Evolutionary conservation across 1,140 invertebrate species (phyloP), one percentile per base, ranked within the genome.

Genomic region (Periplaneta americana): DNA sequence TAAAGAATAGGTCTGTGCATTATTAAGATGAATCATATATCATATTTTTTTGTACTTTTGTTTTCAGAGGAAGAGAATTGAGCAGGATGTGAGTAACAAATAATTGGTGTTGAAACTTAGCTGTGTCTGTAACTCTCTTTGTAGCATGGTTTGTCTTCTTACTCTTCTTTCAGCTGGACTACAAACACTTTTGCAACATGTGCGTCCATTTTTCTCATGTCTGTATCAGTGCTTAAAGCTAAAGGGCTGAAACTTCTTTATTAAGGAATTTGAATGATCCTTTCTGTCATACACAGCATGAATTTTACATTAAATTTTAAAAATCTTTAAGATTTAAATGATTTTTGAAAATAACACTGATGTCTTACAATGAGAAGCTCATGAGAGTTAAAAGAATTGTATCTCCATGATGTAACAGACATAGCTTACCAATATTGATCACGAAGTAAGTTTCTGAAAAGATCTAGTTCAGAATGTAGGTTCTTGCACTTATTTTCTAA

Each of bases 21-120:
- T 34, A 81, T 18, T 75, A 18, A 33, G 74, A n/a, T 28, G 22
- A 66, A 66, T 66, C 4, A 66, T 3, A 66, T 66, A 66, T 32
- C 34, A 34, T 36, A 81, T 9, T 81, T 22, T 10, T 39, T 79
- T 36, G 31, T 39, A 18, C 18, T 75, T 83, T 82, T 84, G 66
- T 78, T 87, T 86, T 86, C 88, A 90, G 89, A 88, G 87, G 86
- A 86, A 88, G 82, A 87, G 84, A 85, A 83, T 86, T 84, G 85
- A 87, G 75, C 86, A 88, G 86, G 87, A 84, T 85, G 89, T 90
- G 88, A 90, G 89, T 90, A 89, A 86, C 83, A 83, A 32, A 37
- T 79, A 34, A 28, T 37, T 37, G 4, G 22, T 66, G 48, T 28
- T 66, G 48, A 3, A 28, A n/a, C 4, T 2, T 18, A n/a, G 22